Conservation (phyloP, 2,797 vertebrate genomes). For the Clamator glandarius region DNA sequence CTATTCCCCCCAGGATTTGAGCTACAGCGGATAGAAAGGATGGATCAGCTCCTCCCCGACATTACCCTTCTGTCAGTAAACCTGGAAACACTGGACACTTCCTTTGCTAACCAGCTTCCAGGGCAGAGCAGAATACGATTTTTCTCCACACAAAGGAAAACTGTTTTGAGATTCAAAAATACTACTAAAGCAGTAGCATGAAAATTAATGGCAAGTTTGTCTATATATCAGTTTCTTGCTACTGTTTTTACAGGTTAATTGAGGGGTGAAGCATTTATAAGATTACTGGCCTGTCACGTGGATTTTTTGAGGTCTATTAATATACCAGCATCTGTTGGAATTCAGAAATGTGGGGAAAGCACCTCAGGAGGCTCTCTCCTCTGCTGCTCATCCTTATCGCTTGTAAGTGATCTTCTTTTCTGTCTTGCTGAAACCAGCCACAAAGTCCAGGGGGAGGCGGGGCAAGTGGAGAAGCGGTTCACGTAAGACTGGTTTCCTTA, state of each 20-base stretch:
- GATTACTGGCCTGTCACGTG: too few species aligned
- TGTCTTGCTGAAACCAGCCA: neutral
- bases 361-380: neutral
- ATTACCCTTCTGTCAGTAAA: neutral
- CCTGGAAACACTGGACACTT: fast-evolving
- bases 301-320: neutral
- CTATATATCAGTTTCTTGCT: neutral
- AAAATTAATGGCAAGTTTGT: neutral
- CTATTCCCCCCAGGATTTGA: neutral
- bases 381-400: neutral
- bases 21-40: neutral
- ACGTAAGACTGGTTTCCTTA: fast-evolving
- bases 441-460: fast-evolving
- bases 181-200: neutral
- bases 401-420: fast-evolving
- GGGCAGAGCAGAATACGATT: neutral
- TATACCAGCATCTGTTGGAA: neutral
- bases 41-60: neutral
- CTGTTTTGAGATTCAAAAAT: neutral
- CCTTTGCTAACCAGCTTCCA: neutral
- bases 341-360: neutral
- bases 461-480: neutral
- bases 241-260: neutral
- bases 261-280: fast-evolving
- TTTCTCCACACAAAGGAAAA: neutral